These are phyloP conservation scores for Drosophila kohkoa DNA, from an alignment of 1,140 invertebrate species.

Conservation along the genomic window DNA sequence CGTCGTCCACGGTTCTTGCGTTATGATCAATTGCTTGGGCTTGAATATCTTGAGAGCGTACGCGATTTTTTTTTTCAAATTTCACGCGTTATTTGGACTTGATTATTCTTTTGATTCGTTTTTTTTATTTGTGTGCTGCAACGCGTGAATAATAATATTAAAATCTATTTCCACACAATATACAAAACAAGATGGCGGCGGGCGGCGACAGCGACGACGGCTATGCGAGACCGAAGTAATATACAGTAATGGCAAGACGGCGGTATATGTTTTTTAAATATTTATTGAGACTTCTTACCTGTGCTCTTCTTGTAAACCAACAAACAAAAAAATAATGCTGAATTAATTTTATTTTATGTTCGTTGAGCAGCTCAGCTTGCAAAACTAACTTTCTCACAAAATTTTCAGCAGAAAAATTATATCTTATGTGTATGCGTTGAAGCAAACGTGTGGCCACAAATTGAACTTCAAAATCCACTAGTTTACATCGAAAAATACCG, in stretches of 20 bases:
- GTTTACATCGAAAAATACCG: neutral
- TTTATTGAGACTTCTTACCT: conserved; percentile 46
- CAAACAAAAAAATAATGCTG: conserved; percentile 26
- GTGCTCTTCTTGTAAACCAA: conserved; percentile 35
- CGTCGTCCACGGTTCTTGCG: conserved; percentile 75
- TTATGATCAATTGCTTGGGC: conserved; percentile 54
- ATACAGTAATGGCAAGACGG: conserved; percentile 27
- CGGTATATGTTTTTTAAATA: conserved; percentile 16
- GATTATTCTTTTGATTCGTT: too few relatives aligned
- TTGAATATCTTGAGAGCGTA: conserved; percentile 43
- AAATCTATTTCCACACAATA: conserved; percentile 52
- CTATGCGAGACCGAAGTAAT: conserved; percentile 32
- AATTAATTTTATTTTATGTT: conserved; percentile 11
- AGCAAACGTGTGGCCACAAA: neutral
- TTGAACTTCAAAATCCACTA: neutral
- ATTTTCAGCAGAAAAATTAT: conserved; percentile 19
- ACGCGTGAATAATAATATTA: conserved; percentile 42
- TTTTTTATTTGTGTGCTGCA: conserved; percentile 13
- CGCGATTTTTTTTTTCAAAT: conserved; percentile 46
- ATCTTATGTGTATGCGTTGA: conserved; percentile 31
- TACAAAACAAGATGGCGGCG: conserved; percentile 72
- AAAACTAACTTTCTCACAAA: conserved; percentile 19
- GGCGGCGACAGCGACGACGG: conserved; percentile 33
- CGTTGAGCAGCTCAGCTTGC: conserved; percentile 1
- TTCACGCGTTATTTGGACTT: conserved; percentile 37